A percentile compares a stretch with the other conserved stretches of the same genome.
phyloP scores from a whole-genome alignment of 1,140 invertebrate genomes.

The Cydia pomonella region DNA sequence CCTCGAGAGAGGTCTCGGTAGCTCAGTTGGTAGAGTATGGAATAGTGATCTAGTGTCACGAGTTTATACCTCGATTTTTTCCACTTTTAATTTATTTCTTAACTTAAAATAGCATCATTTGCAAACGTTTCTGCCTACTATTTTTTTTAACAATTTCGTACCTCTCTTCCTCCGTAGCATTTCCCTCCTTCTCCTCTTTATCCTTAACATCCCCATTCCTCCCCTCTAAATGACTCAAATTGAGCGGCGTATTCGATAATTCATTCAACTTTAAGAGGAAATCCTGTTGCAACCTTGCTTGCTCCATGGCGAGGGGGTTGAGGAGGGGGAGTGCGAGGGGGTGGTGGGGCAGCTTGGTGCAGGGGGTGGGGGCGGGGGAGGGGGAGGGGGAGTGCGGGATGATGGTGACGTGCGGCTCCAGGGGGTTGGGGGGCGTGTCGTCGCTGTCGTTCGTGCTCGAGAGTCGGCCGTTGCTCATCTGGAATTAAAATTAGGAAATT shows the following conservation, averaged over 20 bases:
- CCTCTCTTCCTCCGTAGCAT: constrained; percentile 72
- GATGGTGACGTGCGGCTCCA: constrained; percentile 73
- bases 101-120: no score
- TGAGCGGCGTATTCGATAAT: constrained; percentile 72
- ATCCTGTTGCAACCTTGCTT: constrained; percentile 65
- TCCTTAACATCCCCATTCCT: constrained; percentile 56
- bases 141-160: no score
- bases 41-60: no score
- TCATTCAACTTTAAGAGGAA: constrained; percentile 71
- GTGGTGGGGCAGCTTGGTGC: constrained; percentile 49
- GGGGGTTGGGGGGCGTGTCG: constrained; percentile 72
- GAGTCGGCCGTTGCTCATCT: constrained; percentile 75
- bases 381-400: constrained; percentile 66
- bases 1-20: no score
- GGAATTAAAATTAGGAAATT: constrained; percentile 26
- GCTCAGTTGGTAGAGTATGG: no score
- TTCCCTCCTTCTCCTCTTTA: constrained; percentile 57
- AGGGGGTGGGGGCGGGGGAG: constrained; percentile 61
- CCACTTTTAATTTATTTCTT: no score
- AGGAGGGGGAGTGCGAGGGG: constrained; percentile 51
- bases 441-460: constrained; percentile 75
- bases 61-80: no score
- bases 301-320: constrained; percentile 67
- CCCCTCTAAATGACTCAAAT: constrained; percentile 76
- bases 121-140: no score